A percentile compares a stretch with the other conserved stretches of the same genome.
phyloP scores from a whole-genome alignment of 2,888 invertebrate species.

The Piscicola geometra region DNA sequence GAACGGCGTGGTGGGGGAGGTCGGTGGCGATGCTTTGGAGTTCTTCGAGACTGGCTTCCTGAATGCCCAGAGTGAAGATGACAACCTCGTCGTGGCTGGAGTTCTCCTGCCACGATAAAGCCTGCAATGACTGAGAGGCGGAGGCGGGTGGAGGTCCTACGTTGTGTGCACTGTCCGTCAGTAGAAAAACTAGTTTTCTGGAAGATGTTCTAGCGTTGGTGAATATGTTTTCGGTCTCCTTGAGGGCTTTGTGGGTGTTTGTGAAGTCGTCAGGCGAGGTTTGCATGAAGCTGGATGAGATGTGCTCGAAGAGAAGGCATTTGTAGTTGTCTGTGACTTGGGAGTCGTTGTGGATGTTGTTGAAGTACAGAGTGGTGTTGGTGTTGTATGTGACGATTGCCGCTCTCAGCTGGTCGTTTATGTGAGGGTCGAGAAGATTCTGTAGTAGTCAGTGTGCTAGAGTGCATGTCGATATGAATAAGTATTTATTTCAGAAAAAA shows the following conservation, averaged over 20 bases:
- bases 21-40: conserved; percentile 44
- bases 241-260: background rate
- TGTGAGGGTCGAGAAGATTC: background rate
- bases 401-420: background rate
- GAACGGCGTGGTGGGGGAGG: conserved; percentile 44
- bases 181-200: background rate
- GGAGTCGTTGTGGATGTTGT: background rate
- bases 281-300: background rate
- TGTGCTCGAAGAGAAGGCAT: background rate
- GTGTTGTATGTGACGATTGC: background rate
- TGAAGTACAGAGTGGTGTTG: background rate
- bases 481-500: too few species aligned
- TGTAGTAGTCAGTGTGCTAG: background rate
- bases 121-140: background rate
- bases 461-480: too few species aligned
- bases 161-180: background rate
- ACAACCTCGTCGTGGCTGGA: conserved; percentile 45
- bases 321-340: background rate
- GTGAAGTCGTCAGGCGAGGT: background rate
- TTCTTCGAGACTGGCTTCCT: conserved; percentile 43
- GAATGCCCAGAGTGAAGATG: conserved; percentile 47
- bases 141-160: background rate
- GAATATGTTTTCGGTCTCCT: background rate
- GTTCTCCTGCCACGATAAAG: conserved; percentile 40
- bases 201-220: background rate